Evolutionary conservation across 64 coral and sea anemone species (phyloP), one percentile per base, ranked within the genome.

Genomic region (Exaiptasia diaphana): DNA sequence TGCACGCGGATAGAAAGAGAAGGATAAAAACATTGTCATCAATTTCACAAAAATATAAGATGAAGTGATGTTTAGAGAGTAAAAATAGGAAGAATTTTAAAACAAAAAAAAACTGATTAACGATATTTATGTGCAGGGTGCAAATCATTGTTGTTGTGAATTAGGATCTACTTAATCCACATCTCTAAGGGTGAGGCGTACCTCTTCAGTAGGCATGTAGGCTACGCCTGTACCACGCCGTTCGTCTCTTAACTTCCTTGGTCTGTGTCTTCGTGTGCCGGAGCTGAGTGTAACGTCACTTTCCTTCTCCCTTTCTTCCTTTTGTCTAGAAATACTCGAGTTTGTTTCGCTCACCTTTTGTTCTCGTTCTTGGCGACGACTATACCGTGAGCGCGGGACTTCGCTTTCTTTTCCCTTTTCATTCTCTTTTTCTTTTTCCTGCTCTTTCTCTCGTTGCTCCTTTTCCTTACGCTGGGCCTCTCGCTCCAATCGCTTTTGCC

Each of bases 321-420:
- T 42, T 7, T 27, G 18, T 48, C 23, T 49, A 12, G 39, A 30
- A 73, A 15, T n/a, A 25, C 4, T 28, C 28, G 38, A 24, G 1
- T 24, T 37, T 49, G 39, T 10, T 73, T 45, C 68, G 55, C 73
- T 41, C 75, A 49, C 74, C 71, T 67, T 64, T 87, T 64, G 28
- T 75, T 75, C 70, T 61, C 53, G 31, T 65, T 65, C 0, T 4
- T 65, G 26, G 5, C 39, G 32, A 21, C 54, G 40, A 0, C 52
- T 64, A 24, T 54, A 61, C 11, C 83, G 38, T 12, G 69, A 23
- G 20, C n/a, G 55, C 12, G 81, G 81, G 40, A 73, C 71, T 33
- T 87, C 84, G 17, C 58, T 89, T 55, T 95, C 91, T 59, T 88
- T 67, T 22, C 87, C 90, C 27, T 95, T 95, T 27, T 95, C 91